Base-by-base conservation (phyloP, 2,797 vertebrate species). In the Chelidonichthys spinosus region DNA sequence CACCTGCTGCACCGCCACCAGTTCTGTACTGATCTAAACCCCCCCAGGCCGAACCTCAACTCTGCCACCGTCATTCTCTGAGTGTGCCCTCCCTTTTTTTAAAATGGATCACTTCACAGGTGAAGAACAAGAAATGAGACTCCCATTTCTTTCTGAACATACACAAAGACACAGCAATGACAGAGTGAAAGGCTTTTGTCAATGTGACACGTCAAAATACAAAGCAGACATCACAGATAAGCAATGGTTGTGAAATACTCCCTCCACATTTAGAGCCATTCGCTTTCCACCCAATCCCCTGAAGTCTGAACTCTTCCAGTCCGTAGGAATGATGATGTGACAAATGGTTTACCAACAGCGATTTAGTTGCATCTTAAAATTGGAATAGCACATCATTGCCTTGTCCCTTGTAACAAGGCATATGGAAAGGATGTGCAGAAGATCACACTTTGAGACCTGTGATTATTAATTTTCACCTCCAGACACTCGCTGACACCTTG, bases 391-490 rank as follows among this genome's bases (percentile, higher is more conserved):
- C 80, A 71, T 85, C 58, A 47, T 33, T 78, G 53, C 50, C 46
- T 32, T 60, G 54, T 81, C 73, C 32, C 74, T 78, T 44, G 69
- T 88, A 90, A 82, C 78, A 78, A 84, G 78, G 40, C 69, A 72
- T 75, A 79, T 85, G 75, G 82, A 81, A 86, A 79, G 32, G 43
- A 87, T 81, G 74, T 87, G 86, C 76, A 69, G 76, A 82, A 64
- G 37, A 78, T 93, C 88, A 85, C 92, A 91, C 87, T 61, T 79
- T 80, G 32, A 85, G 81, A 92, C 83, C 87, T 84, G 89, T 69
- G 84, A 91, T 89, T 65, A 85, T 89, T 87, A 6, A 92, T 92
- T 90, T 90, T 87, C 89, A 89, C 90, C 86, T 90, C 55, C 61
- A 78, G 69, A 58, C 13, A 39, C 82, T 76, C 42, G 17, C 64